Percentiles rank a stretch among this genome's conserved stretches.
phyloP scores from a whole-genome alignment of 2,797 vertebrate species.

The Mormyrus hasselquistii region DNA sequence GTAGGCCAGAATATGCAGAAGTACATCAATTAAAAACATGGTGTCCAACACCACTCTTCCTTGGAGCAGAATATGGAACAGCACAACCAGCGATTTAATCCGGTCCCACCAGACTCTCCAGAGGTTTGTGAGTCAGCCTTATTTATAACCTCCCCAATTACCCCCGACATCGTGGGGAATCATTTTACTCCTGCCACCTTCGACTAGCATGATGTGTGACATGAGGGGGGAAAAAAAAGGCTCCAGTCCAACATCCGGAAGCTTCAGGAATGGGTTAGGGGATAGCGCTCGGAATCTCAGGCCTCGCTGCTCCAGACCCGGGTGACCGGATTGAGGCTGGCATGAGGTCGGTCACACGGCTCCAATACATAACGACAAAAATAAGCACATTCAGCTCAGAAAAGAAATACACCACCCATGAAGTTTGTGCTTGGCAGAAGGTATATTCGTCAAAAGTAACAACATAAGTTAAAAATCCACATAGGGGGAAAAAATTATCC shows the following conservation, averaged over 20 bases:
- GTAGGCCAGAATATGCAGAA: neutral
- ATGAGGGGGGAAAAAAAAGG: neutral
- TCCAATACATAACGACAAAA: neutral
- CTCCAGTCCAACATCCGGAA: neutral
- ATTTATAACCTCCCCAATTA: constrained; percentile 55
- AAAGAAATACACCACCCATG: neutral
- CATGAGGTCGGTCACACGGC: neutral
- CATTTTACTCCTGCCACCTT: neutral
- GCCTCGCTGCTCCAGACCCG: neutral
- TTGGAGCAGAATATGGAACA: constrained; percentile 53
- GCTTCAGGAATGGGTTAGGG: neutral
- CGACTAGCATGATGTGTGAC: neutral
- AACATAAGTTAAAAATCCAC: neutral
- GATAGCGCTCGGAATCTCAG: neutral
- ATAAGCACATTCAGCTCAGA: neutral
- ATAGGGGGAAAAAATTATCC: neutral
- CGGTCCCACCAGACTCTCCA: constrained; percentile 60
- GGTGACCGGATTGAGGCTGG: neutral
- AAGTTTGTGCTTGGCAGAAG: constrained; percentile 1
- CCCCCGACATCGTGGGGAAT: neutral
- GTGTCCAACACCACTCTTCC: constrained; percentile 26
- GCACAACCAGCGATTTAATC: constrained; percentile 64
- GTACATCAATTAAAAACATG: neutral
- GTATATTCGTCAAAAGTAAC: neutral
- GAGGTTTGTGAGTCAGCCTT: constrained; percentile 52